phyloP scores from a whole-genome alignment of 2,797 vertebrate species.

The Chaunax sp. region DNA sequence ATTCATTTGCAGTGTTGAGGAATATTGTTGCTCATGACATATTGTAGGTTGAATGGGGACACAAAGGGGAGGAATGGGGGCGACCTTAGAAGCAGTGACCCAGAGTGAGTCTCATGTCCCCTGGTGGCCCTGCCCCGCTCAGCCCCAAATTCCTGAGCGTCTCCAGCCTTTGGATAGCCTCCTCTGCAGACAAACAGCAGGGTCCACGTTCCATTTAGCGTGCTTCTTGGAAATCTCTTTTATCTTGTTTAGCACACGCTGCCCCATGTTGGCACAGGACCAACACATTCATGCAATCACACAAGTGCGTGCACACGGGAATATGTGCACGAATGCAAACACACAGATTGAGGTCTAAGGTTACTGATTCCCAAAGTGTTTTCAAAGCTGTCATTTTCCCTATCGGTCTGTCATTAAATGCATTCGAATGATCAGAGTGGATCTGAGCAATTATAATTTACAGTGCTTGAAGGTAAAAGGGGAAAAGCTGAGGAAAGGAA shows the following conservation, averaged over 20 bases:
- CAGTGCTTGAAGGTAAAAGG: conserved; percentile 45
- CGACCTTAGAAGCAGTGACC: conserved; percentile 81
- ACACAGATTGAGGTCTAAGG: conserved; percentile 41
- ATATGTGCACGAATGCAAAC: conserved; percentile 23
- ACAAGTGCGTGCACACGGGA: background rate
- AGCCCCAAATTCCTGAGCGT: conserved; percentile 77
- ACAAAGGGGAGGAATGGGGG: conserved; percentile 41
- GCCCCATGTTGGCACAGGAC: conserved; percentile 45
- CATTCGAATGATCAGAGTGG: conserved; percentile 56
- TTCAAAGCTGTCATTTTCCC: conserved; percentile 57
- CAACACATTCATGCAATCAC: conserved; percentile 44
- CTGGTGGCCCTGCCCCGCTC: conserved; percentile 59
- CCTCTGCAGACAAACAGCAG: conserved; percentile 64
- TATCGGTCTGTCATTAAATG: conserved; percentile 69
- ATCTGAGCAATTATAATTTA: conserved; percentile 68
- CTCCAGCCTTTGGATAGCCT: conserved; percentile 57
- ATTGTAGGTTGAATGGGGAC: conserved; percentile 71
- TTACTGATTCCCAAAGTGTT: conserved; percentile 69
- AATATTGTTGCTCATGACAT: conserved; percentile 67
- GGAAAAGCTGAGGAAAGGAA: conserved; percentile 52
- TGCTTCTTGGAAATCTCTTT: conserved; percentile 48
- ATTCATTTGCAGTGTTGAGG: conserved; percentile 15
- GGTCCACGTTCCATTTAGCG: conserved; percentile 55
- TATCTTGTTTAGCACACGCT: conserved; percentile 45
- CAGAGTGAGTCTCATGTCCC: conserved; percentile 74